Conservation (phyloP, 2,113 vertebrate species). For the Cyphomyrus discorhynchus region DNA sequence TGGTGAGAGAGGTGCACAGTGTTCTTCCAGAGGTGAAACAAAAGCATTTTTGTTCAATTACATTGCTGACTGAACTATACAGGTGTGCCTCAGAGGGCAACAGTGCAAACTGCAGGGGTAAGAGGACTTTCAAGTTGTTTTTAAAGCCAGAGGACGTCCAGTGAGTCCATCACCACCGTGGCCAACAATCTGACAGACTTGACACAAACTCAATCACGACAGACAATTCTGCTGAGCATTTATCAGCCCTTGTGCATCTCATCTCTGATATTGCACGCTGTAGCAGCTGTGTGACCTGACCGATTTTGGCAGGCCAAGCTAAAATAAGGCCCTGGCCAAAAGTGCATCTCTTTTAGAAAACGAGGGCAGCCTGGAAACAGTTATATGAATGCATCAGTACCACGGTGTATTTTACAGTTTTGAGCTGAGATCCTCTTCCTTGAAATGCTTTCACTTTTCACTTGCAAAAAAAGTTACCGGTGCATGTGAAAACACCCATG, state of each 20-base stretch:
- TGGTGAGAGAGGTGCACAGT: neutral
- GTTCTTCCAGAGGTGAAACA: neutral
- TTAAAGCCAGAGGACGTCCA: neutral
- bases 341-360: slow-evolving; percentile 26
- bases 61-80: neutral
- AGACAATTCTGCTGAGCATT: slow-evolving; percentile 23
- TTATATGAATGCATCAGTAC: neutral
- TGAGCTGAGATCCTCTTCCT: neutral
- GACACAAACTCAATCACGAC: slow-evolving; percentile 18
- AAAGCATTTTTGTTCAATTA: neutral
- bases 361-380: slow-evolving; percentile 15
- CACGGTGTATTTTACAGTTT: neutral
- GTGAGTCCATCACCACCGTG: neutral
- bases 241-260: slow-evolving; percentile 14
- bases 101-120: neutral
- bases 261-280: slow-evolving; percentile 24
- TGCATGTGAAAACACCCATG: neutral
- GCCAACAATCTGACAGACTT: slow-evolving; percentile 14
- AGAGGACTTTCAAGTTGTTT: neutral
- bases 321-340: slow-evolving; percentile 31
- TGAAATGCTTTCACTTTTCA: neutral
- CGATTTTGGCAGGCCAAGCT: slow-evolving; percentile 24
- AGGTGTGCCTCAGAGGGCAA: neutral
- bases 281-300: slow-evolving; percentile 19
- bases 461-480: neutral